Evolutionary conservation across 2,888 invertebrate genomes (phyloP), one percentile per base, ranked within the genome.

Genomic region (Monopis laevigella): DNA sequence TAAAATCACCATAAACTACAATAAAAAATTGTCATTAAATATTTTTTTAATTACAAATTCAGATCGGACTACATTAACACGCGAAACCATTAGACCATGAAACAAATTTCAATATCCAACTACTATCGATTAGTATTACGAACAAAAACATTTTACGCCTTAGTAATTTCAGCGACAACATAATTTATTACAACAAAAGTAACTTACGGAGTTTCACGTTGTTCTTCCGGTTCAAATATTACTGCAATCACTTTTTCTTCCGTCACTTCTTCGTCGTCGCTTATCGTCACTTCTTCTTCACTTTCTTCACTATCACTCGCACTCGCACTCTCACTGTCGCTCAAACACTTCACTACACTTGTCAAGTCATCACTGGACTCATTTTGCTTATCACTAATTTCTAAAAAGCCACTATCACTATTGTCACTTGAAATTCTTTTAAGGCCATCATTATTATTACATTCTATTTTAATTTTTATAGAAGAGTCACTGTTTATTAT

Each of bases 361-460:
- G 59, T 64, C 30, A 59, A 49, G 45, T 68, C 70, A 39, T 62
- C 62, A 45, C 63, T 61, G 26, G 61, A 54, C 38, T 61, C 66
- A 45, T 68, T 38, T 4, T 19, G 63, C 42, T 52, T 72, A 47
- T 74, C 78, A 52, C 66, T 63, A 48, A 63, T 60, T 42, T 80
- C 80, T 53, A 78, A 51, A 45, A 80, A 80, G 2, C 80, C 80
- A 71, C 80, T 80, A 43, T 80, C 80, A 75, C 80, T 80, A 44
- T 70, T 80, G 47, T 80, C 80, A 66, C 70, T 72, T 2, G 70
- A 67, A 45, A 75, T 68, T 49, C 67, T 55, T 52, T 65, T 63
- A 1, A 73, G 51, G 34, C 58, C 59, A n/a, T n/a, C n/a, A 6
- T 64, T 61, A 11, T 55, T 16, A 8, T 30, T 21, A 45, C 58